A percentile compares a stretch with the other conserved stretches of the same genome.
Evolutionary conservation across 2,797 vertebrate species (phyloP).

Genomic region (Smutsia temminckii): DNA sequence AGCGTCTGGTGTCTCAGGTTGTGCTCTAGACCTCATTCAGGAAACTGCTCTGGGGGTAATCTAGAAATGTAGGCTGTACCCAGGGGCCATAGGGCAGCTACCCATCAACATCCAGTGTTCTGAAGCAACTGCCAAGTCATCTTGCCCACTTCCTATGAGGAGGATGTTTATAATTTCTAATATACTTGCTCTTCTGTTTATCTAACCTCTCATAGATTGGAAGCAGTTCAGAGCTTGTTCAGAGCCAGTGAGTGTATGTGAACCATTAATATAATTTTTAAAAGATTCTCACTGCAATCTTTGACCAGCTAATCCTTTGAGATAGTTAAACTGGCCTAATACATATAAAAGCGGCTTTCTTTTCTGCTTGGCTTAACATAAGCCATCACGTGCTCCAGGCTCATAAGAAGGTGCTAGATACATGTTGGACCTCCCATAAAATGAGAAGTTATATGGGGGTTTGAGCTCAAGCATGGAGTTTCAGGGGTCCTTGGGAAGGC

Average conservation of each 20-base stretch:
- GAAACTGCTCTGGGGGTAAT: background rate
- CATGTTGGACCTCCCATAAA: background rate
- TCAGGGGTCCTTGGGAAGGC: background rate
- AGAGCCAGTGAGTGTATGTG: slow-evolving; percentile 22
- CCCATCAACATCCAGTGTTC: background rate
- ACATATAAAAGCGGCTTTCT: slow-evolving; percentile 3
- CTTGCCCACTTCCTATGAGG: background rate
- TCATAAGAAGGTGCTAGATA: background rate
- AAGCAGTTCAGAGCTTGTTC: slow-evolving; percentile 48
- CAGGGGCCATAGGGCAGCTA: background rate
- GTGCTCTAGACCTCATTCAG: background rate
- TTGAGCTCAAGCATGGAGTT: background rate
- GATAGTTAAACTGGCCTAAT: slow-evolving; percentile 28
- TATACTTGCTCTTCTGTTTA: slow-evolving; percentile 45
- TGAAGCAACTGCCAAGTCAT: background rate
- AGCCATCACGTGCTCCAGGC: background rate
- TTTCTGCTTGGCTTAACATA: background rate
- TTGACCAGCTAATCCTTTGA: background rate
- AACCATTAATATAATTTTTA: background rate
- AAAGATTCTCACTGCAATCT: background rate
- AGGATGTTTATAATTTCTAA: slow-evolving; percentile 60
- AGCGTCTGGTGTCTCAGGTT: slow-evolving; percentile 96
- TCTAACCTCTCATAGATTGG: slow-evolving; percentile 29
- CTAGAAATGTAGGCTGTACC: background rate
- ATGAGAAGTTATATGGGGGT: background rate